These are phyloP conservation scores for Cyprinodon tularosa DNA, from an alignment of 2,113 vertebrate genomes.

Conservation along the genomic window DNA sequence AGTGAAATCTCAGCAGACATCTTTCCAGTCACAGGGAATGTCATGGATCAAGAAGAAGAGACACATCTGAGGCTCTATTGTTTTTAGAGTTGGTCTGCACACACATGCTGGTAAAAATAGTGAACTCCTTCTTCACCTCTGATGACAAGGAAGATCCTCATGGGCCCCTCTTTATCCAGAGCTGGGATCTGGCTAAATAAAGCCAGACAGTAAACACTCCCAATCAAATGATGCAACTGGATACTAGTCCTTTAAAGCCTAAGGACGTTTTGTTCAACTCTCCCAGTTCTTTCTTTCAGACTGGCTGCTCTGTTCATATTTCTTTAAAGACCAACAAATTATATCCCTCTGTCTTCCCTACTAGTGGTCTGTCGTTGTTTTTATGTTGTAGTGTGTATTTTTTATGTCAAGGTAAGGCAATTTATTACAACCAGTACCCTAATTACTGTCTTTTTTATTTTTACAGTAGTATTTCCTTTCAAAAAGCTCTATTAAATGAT, in stretches of 20 bases:
- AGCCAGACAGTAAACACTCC: conserved; percentile 43
- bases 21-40: conserved; percentile 9
- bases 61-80: conserved; percentile 12
- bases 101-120: conserved; percentile 1
- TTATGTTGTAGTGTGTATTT: conserved; percentile 15
- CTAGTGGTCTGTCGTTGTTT: not conserved
- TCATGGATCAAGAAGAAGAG: conserved; percentile 35
- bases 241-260: conserved; percentile 39
- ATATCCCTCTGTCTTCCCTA: not conserved
- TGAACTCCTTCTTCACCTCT: conserved; percentile 7
- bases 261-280: conserved; percentile 40
- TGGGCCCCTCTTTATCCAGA: conserved; percentile 49
- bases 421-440: conserved; percentile 15
- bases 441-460: conserved; percentile 29
- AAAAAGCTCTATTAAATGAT: conserved; percentile 5
- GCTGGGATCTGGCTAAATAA: conserved; percentile 46
- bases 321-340: not conserved
- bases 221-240: conserved; percentile 42
- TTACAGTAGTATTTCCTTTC: conserved; percentile 22
- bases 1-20: conserved; percentile 8
- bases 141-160: conserved; percentile 24
- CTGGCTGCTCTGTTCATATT: not conserved
- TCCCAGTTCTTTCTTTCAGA: conserved; percentile 22
- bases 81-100: conserved; percentile 7
- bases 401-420: not conserved